A percentile compares a stretch with the other conserved stretches of the same genome.
These are phyloP conservation scores for Saguinus imperator DNA, from an alignment of 2,113 vertebrate species.

Conservation along the genomic window DNA sequence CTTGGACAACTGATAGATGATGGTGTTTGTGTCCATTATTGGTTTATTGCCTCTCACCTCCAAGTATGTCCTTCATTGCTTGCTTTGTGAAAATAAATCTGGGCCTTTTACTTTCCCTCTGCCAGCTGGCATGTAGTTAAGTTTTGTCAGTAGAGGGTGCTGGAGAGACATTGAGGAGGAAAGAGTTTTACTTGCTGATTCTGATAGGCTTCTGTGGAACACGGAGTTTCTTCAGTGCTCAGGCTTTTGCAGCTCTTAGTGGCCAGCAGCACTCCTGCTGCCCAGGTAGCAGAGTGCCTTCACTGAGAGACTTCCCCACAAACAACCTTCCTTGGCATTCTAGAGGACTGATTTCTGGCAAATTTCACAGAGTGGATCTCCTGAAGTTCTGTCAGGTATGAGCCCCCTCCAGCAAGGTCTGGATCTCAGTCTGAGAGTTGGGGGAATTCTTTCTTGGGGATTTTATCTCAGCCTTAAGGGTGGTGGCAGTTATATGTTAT, in stretches of 20 bases:
- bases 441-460: background rate
- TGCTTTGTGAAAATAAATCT: background rate
- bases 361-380: background rate
- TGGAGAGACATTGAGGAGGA: background rate
- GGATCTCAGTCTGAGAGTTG: background rate
- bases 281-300: background rate
- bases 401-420: background rate
- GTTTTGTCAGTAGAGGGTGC: background rate
- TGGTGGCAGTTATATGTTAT: background rate
- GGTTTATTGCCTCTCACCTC: background rate
- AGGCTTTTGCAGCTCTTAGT: background rate
- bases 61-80: background rate
- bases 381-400: background rate
- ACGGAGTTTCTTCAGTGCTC: background rate
- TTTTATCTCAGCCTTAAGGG: background rate
- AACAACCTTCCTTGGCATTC: background rate
- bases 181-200: background rate
- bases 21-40: background rate
- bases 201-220: background rate
- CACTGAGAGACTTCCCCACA: background rate
- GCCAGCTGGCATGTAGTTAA: background rate
- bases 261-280: accelerated
- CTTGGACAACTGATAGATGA: background rate
- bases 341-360: background rate
- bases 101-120: background rate